phyloP scores from a whole-genome alignment of 2,113 vertebrate genomes.

The Cinclus mexicanus region DNA sequence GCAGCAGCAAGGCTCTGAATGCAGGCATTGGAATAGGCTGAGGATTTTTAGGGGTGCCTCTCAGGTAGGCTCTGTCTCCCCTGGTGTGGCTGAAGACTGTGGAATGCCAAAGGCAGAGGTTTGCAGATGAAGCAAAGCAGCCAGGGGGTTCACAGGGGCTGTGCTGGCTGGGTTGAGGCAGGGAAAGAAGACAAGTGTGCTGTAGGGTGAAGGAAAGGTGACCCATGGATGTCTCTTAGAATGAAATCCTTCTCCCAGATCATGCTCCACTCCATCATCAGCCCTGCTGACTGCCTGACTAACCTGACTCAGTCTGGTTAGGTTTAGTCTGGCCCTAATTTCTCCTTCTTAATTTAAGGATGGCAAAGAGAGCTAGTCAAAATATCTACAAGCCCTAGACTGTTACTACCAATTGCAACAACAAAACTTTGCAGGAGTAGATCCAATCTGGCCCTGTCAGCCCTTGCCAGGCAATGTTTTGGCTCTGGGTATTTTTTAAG shows the following conservation, averaged over 20 bases:
- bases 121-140: neutral
- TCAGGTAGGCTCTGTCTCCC: neutral
- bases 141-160: neutral
- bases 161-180: neutral
- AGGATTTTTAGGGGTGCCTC: neutral
- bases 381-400: slow-evolving; percentile 45
- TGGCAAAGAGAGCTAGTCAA: slow-evolving; percentile 45
- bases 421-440: slow-evolving; percentile 42
- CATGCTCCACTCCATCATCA: neutral
- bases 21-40: neutral
- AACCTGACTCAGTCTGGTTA: neutral
- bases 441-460: slow-evolving; percentile 59
- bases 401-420: slow-evolving; percentile 58
- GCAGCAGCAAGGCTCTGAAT: neutral
- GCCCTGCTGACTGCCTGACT: neutral
- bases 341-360: neutral
- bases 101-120: neutral
- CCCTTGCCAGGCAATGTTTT: slow-evolving; percentile 59
- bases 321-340: slow-evolving; percentile 16
- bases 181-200: neutral
- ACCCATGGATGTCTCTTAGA: neutral
- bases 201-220: neutral
- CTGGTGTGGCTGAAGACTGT: neutral
- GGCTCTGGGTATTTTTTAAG: slow-evolving; percentile 57
- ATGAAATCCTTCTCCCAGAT: neutral